Percentiles rank a stretch among this genome's conserved stretches.
These are phyloP conservation scores for Luidia sarsii DNA, from an alignment of 53 echinoderm and acorn worm species.

Conservation along the genomic window DNA sequence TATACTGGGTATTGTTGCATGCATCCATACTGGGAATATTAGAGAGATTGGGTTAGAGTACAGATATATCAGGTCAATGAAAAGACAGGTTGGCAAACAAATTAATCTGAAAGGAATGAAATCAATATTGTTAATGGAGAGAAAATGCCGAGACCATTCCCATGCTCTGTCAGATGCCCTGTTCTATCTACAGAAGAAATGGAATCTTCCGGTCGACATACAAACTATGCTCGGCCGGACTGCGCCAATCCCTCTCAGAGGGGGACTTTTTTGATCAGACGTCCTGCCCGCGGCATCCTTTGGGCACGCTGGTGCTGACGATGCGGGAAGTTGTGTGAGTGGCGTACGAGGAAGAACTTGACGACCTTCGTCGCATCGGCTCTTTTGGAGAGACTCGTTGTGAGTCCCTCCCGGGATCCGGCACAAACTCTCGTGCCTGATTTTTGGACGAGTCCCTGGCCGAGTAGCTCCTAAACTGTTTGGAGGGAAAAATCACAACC, in stretches of 20 bases:
- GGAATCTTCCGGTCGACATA: conserved; percentile 27
- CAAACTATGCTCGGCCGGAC: conserved; percentile 42
- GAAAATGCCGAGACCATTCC: conserved; percentile 43
- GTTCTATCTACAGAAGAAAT: conserved; percentile 15
- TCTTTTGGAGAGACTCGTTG: not conserved
- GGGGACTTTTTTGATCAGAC: conserved; percentile 14
- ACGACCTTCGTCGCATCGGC: not conserved
- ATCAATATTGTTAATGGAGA: conserved; percentile 39
- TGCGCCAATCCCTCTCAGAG: conserved; percentile 16
- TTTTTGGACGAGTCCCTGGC: not conserved
- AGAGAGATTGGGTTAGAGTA: no score
- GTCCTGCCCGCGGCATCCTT: conserved; percentile 41
- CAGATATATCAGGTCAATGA: no score
- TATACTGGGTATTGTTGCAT: no score
- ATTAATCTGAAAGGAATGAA: conserved; percentile 46
- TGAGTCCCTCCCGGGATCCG: not conserved
- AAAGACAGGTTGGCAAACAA: conserved; percentile 41
- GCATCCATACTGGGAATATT: no score
- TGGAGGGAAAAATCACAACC: no score
- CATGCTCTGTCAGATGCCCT: conserved; percentile 50
- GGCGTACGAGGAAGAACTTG: conserved; percentile 12
- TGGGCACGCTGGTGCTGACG: conserved; percentile 31
- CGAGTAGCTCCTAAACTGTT: conserved; percentile 25
- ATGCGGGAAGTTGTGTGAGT: conserved; percentile 17
- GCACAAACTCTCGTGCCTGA: not conserved